Percentiles rank a stretch among this genome's conserved stretches.
Conservation (phyloP, 2,888 invertebrate genomes). For the Adelognathus sp. region DNA sequence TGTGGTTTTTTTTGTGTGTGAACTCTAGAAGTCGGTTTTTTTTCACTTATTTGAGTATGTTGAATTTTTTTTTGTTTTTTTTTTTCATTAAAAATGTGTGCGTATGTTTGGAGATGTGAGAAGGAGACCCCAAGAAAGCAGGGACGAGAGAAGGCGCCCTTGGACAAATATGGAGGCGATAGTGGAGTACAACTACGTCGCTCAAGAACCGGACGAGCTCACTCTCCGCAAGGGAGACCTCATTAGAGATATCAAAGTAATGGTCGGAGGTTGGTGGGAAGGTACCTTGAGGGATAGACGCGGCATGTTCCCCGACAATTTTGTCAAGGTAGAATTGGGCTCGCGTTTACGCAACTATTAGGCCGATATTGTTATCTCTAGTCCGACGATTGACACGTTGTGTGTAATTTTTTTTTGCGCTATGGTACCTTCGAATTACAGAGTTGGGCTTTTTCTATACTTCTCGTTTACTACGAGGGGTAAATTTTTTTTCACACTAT, state of each 20-base stretch:
- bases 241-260: conserved; percentile 89
- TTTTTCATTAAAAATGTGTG: conserved; percentile 7
- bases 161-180: conserved; percentile 85
- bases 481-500: neutral
- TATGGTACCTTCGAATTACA: neutral
- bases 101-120: conserved; percentile 61
- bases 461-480: too few relatives aligned
- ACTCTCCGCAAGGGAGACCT: conserved; percentile 92
- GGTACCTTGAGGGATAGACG: conserved; percentile 91
- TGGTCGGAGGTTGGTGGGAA: conserved; percentile 95
- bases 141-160: conserved; percentile 47
- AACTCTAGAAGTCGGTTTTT: neutral
- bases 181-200: conserved; percentile 93
- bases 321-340: conserved; percentile 85
- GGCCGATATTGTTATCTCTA: conserved; percentile 12
- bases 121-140: conserved; percentile 54
- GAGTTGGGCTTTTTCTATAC: neutral
- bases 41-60: neutral
- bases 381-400: neutral
- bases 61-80: neutral
- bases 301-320: conserved; percentile 97
- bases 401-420: neutral
- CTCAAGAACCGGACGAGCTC: conserved; percentile 93
- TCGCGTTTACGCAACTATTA: conserved; percentile 43
- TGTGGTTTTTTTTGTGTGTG: neutral